These are phyloP conservation scores for Drosophila mojavensis DNA, from an alignment of 1,140 invertebrate genomes.

Conservation along the genomic window DNA sequence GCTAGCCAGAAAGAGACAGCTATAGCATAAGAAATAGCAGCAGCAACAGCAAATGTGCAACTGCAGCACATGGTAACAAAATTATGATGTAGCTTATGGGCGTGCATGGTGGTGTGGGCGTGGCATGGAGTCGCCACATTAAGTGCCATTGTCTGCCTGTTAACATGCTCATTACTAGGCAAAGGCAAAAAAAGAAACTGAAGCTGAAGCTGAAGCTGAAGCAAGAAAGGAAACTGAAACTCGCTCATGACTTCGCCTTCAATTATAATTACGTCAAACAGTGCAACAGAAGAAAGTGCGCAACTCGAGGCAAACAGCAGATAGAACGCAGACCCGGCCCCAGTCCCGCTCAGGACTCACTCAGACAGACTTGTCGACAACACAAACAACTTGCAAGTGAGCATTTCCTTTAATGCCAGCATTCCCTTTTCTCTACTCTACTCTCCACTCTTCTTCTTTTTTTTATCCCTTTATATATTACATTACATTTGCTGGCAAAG, in stretches of 20 bases:
- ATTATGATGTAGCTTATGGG: constrained; percentile 71
- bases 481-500: constrained; percentile 78
- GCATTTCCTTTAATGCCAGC: constrained; percentile 80
- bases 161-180: constrained; percentile 81
- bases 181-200: constrained; percentile 19
- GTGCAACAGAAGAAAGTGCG: constrained; percentile 79
- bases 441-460: too few relatives aligned
- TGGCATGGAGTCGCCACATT: constrained; percentile 37
- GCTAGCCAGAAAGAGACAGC: constrained; percentile 1
- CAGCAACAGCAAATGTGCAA: constrained; percentile 5
- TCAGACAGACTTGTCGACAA: constrained; percentile 58
- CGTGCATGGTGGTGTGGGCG: not conserved
- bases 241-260: constrained; percentile 81
- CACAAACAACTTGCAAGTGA: constrained; percentile 71
- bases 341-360: constrained; percentile 30
- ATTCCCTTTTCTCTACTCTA: constrained; percentile 49
- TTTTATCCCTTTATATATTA: constrained; percentile 67
- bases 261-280: constrained; percentile 83
- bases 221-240: constrained; percentile 46
- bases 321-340: constrained; percentile 42
- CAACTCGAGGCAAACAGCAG: constrained; percentile 78
- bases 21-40: not conserved
- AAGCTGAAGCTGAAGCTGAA: not conserved
- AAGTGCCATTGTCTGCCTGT: constrained; percentile 81
- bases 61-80: constrained; percentile 75